Evolutionary conservation across 2,888 invertebrate species (phyloP), one percentile per base, ranked within the genome.

Genomic region (Flexamia atlantica): DNA sequence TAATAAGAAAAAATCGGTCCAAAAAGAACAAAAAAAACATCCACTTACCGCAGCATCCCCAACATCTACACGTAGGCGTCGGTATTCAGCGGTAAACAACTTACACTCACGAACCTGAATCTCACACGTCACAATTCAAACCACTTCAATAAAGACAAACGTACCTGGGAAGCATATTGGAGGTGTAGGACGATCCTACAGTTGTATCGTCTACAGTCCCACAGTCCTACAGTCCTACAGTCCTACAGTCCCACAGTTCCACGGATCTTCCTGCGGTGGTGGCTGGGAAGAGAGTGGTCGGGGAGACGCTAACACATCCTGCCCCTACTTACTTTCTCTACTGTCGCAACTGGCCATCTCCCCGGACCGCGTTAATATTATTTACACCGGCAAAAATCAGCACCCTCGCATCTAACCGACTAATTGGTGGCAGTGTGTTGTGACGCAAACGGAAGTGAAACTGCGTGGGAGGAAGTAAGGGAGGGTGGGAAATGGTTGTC

Each of bases 351-450:
- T 17, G 12, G 9, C 9, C 64, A 64, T 64, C 64, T 64, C 25
- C 64, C 20, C 14, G 64, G 64, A n/a, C 20, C 57, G 57, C 64
- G 64, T 64, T 64, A 64, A 64, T 64, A 64, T 28, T 64, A 64
- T 64, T 64, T 64, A 64, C 64, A 64, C 64, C 64, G 64, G 28
- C 64, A 64, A 64, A 64, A 64, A 28, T 64, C 30, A 64, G 64
- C 53, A 53, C 53, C 53, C 53, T 53, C 53, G 53, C 53, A 4
- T 46, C 46, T 53, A 53, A 10, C 2, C 46, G 17, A 4, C 20
- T 23, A 23, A 53, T 53, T 53, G 53, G 53, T 53, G 23, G 9
- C 53, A 2, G 50, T n/a, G 50, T 17, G 20, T 7, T 20, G 53
- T 23, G 53, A 53, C 5, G 23, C 23, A 23, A 53, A 53, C 46